A percentile compares a stretch with the other conserved stretches of the same genome.
phyloP scores from a whole-genome alignment of 1,140 invertebrate species.

The Neotoxoptera formosana region DNA sequence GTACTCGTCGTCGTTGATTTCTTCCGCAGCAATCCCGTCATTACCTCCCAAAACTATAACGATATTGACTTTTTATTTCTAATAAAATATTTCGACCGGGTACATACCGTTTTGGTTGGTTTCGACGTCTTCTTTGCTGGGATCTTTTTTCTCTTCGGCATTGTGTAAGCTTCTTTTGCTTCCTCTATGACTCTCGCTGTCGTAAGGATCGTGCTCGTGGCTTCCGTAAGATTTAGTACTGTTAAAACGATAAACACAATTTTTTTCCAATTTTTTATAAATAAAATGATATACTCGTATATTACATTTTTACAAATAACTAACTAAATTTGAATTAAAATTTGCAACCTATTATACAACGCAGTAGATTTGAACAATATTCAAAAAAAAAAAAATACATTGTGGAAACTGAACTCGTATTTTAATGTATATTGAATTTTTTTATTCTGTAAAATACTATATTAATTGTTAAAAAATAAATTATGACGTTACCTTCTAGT shows the following conservation, averaged over 20 bases:
- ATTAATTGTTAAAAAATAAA: neutral
- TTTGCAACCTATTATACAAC: neutral
- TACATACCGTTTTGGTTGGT: neutral
- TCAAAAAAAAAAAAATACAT: neutral
- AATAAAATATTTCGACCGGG: neutral
- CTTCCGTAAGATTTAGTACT: slow-evolving; percentile 93
- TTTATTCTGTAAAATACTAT: neutral
- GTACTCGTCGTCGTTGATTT: neutral
- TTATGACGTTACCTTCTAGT: slow-evolving; percentile 18
- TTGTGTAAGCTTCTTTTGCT: slow-evolving; percentile 79
- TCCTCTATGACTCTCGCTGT: slow-evolving; percentile 88
- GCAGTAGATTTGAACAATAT: neutral
- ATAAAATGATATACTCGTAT: neutral
- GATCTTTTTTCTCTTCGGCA: slow-evolving; percentile 87
- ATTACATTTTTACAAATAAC: neutral
- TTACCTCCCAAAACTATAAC: slow-evolving; percentile 10
- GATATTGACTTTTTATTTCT: neutral
- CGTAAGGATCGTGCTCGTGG: slow-evolving; percentile 86
- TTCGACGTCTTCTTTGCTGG: slow-evolving; percentile 88
- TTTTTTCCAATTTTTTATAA: neutral
- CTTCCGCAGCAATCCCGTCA: neutral
- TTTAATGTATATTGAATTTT: neutral
- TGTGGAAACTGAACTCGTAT: neutral
- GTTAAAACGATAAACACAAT: slow-evolving; percentile 44
- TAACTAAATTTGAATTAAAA: neutral